A percentile compares a stretch with the other conserved stretches of the same genome.
phyloP scores from a whole-genome alignment of 2,797 vertebrate species.

The Cossypha niveicapilla region DNA sequence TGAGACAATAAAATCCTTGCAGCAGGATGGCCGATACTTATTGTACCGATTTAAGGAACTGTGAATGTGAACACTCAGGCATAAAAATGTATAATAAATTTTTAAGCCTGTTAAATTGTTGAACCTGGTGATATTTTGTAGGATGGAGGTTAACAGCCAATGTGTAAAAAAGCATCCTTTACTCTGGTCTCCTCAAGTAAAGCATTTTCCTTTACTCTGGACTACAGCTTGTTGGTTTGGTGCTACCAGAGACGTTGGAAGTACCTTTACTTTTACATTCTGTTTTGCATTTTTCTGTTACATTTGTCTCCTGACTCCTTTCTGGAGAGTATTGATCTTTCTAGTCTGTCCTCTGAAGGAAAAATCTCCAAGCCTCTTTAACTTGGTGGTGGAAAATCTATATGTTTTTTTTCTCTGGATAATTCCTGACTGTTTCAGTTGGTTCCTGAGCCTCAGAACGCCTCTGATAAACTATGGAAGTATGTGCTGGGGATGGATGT shows the following conservation, averaged over 20 bases:
- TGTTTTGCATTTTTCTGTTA: not conserved
- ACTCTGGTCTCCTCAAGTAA: not conserved
- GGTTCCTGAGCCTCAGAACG: not conserved
- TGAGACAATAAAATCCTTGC: not conserved
- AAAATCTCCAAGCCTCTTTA: not conserved
- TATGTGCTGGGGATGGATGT: not conserved
- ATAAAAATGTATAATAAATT: not conserved
- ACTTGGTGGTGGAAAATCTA: not conserved
- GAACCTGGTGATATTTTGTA: not conserved
- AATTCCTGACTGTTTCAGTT: not conserved
- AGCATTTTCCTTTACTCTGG: not conserved
- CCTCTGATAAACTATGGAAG: not conserved
- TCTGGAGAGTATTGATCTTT: not conserved
- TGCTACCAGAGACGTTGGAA: not conserved
- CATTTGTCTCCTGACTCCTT: not conserved
- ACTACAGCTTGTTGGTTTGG: not conserved
- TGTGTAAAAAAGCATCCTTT: not conserved
- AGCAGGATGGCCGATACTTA: not conserved
- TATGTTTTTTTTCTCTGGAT: not conserved
- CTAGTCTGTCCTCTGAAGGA: not conserved
- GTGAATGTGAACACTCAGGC: not conserved
- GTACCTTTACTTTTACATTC: not conserved
- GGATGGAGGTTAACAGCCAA: not conserved
- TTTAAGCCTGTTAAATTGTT: not conserved
- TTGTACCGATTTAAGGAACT: not conserved